These are phyloP conservation scores for Sebastes matsubarae DNA, from an alignment of 2,797 vertebrate species.

Conservation along the genomic window DNA sequence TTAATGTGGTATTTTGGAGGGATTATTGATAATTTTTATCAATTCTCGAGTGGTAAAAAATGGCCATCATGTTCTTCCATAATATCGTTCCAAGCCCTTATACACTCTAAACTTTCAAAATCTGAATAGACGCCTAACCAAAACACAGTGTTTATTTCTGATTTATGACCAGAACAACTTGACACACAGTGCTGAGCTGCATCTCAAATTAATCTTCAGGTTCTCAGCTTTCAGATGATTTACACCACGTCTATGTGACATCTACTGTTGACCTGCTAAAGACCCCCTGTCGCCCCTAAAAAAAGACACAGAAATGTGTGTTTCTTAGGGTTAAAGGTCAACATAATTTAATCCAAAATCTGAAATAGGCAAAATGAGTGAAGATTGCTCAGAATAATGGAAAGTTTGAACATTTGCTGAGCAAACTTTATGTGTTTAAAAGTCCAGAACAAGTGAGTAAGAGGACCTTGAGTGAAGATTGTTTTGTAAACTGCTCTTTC, in stretches of 20 bases:
- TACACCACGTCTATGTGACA: background rate
- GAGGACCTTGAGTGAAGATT: background rate
- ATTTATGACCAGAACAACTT: background rate
- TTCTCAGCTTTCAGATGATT: background rate
- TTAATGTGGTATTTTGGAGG: too few species aligned
- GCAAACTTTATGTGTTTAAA: background rate
- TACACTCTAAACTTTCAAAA: too few species aligned
- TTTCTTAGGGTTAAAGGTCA: background rate
- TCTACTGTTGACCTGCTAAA: background rate
- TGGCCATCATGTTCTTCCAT: too few species aligned
- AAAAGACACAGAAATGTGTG: background rate
- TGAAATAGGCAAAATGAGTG: background rate
- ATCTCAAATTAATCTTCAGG: background rate
- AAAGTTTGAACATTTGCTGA: background rate
- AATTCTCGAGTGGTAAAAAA: rapidly evolving
- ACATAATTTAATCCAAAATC: background rate
- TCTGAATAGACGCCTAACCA: too few species aligned
- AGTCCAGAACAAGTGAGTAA: background rate
- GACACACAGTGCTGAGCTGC: background rate
- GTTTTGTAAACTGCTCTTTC: background rate
- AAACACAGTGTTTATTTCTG: background rate
- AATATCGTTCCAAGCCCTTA: too few species aligned
- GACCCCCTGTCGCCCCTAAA: too few species aligned
- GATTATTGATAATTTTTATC: too few species aligned
- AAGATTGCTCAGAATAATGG: background rate